phyloP scores from a whole-genome alignment of 2,888 invertebrate species.

The Scaptomyza polygonia region DNA sequence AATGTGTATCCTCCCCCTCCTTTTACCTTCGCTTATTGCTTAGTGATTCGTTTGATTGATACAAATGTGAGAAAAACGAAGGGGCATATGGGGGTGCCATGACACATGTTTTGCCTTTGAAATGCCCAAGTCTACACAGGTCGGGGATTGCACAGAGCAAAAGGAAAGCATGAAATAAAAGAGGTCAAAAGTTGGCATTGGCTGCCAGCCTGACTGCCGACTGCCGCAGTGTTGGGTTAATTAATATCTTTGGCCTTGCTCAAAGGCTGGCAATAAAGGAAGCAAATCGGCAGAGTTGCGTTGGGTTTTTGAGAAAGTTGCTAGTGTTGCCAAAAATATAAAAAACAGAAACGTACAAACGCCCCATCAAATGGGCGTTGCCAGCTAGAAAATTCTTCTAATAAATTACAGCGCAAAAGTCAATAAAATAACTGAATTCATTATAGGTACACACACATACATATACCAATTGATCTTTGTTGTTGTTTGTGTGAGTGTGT shows the following conservation, averaged over 20 bases:
- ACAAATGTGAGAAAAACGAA: constrained; percentile 27
- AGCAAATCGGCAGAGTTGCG: constrained; percentile 18
- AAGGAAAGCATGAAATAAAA: neutral
- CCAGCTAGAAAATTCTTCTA: constrained; percentile 47
- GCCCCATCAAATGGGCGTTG: constrained; percentile 54
- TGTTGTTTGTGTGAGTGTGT: constrained; percentile 18
- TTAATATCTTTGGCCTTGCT: constrained; percentile 65
- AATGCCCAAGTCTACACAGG: constrained; percentile 57
- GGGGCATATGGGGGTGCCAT: constrained; percentile 23
- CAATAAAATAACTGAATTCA: constrained; percentile 77
- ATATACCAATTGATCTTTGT: constrained; percentile 26
- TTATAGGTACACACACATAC: constrained; percentile 50
- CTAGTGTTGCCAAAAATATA: constrained; percentile 48
- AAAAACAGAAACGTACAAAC: constrained; percentile 15
- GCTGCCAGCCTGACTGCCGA: constrained; percentile 19
- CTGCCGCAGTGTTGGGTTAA: constrained; percentile 55
- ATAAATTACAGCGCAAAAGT: constrained; percentile 72
- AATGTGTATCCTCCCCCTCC: neutral
- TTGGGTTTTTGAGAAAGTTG: constrained; percentile 48
- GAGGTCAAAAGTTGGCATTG: constrained; percentile 64
- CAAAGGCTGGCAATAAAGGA: constrained; percentile 30
- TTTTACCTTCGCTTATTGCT: constrained; percentile 20
- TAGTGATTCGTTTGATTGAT: constrained; percentile 66
- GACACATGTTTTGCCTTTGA: constrained; percentile 64
- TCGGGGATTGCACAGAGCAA: constrained; percentile 17